Evolutionary conservation across 1,140 invertebrate species (phyloP), one percentile per base, ranked within the genome.

Genomic region (Leptinotarsa texana): DNA sequence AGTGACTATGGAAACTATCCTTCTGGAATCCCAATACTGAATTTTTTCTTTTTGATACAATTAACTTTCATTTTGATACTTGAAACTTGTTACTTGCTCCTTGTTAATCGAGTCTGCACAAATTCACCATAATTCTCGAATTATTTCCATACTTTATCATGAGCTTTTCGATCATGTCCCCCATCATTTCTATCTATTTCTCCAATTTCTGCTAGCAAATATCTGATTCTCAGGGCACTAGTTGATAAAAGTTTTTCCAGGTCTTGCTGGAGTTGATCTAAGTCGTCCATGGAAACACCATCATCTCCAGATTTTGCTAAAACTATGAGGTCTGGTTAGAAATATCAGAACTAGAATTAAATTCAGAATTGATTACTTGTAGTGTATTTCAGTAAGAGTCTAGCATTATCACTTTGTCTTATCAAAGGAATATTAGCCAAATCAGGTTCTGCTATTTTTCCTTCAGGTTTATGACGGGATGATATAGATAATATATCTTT

Each of bases 241-340:
- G 92, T 93, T 0, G 94, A 94, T 13, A 97, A 86, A 42, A 98
- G 84, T 61, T 92, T 92, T 86, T 98, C 96, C n/a, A 98, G 85
- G 83, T 98, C 96, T 62, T 93, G 83, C 83, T 98, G 96, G 13
- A 98, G 86, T 1, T 88, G 88, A 83, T 97, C 95, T 15, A 98
- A 86, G 83, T 80, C 79, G 77, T 97, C 95, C 84, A 94, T 91
- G 2, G 87, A 87, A 67, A 94, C 86, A 49, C 89, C 88, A 73
- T 92, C 91, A 51, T 91, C 90, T n/a, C 87, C 80, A 48, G 86
- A 82, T 18, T 91, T 86, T 62, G 87, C 85, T 33, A 93, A 79
- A 66, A 93, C 90, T 85, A 83, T 74, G 80, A 77, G 13, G 49
- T 5, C 24, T 24, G 33, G 18, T 61, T 71, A 61, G n/a, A 49